These are phyloP conservation scores for Tetrapedia diversipes DNA, from an alignment of 2,888 invertebrate genomes.

Conservation along the genomic window DNA sequence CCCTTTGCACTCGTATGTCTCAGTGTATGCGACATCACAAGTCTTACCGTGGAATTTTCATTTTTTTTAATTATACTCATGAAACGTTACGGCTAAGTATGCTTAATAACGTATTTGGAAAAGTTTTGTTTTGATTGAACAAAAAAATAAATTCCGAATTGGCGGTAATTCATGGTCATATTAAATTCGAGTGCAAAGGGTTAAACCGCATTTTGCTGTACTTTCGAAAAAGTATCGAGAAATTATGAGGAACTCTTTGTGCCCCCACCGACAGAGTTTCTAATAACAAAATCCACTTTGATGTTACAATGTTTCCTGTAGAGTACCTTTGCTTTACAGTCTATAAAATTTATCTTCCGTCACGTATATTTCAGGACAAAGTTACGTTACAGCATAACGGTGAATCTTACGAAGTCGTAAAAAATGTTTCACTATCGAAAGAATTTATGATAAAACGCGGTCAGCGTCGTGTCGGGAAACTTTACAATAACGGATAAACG, in stretches of 20 bases:
- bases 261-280: not conserved
- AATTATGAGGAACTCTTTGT: not conserved
- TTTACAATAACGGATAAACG: not conserved
- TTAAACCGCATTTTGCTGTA: no score
- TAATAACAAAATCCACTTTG: not conserved
- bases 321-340: conserved; percentile 4
- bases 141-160: no score
- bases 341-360: conserved; percentile 17
- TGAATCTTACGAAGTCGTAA: conserved; percentile 21
- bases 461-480: not conserved
- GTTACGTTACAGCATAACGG: conserved; percentile 5
- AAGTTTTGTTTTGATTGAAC: no score
- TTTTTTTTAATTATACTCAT: no score
- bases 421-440: conserved; percentile 11
- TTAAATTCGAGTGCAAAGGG: no score
- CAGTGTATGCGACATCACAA: no score
- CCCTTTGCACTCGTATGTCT: no score
- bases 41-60: no score
- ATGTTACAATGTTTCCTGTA: not conserved
- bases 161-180: no score
- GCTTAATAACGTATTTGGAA: no score
- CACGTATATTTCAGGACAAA: not conserved
- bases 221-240: no score
- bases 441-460: conserved; percentile 18
- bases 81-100: no score